Evolutionary conservation across 2,797 vertebrate species (phyloP).

Genomic region (Poeciliopsis gracilis): DNA sequence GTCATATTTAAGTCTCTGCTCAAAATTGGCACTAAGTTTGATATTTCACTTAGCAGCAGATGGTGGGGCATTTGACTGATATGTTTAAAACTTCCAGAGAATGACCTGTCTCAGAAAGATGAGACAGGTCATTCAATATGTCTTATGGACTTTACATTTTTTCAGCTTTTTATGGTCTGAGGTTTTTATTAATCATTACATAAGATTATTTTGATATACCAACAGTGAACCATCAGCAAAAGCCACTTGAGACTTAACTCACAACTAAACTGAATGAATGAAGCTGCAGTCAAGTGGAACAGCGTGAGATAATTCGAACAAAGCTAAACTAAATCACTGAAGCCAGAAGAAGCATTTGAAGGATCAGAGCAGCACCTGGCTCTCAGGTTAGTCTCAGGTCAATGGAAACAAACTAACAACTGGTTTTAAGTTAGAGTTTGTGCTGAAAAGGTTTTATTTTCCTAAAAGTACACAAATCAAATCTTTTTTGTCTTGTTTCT

Average conservation of each 20-base stretch:
- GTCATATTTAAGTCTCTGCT: not conserved
- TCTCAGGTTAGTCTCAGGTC: constrained; percentile 23
- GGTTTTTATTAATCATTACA: not conserved
- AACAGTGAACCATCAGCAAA: not conserved
- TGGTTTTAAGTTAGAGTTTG: constrained; percentile 29
- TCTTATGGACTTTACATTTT: not conserved
- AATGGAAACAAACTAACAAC: constrained; percentile 22
- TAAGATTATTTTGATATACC: not conserved
- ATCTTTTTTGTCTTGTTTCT: not conserved
- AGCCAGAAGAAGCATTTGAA: constrained; percentile 17
- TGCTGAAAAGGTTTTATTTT: not conserved
- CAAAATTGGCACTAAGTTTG: not conserved
- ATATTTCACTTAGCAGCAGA: not conserved
- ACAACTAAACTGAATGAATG: constrained; percentile 15
- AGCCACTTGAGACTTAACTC: constrained; percentile 13
- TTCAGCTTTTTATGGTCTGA: not conserved
- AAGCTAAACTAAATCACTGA: not conserved
- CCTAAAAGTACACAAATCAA: not conserved
- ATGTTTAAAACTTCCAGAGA: not conserved
- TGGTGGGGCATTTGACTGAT: not conserved
- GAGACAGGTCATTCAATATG: not conserved
- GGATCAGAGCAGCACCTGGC: constrained; percentile 39
- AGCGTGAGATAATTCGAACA: constrained; percentile 10
- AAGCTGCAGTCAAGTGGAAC: not conserved
- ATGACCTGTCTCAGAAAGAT: not conserved